A percentile compares a stretch with the other conserved stretches of the same genome.
Conservation (phyloP, 2,797 vertebrate genomes). For the Lacerta bilineata region DNA sequence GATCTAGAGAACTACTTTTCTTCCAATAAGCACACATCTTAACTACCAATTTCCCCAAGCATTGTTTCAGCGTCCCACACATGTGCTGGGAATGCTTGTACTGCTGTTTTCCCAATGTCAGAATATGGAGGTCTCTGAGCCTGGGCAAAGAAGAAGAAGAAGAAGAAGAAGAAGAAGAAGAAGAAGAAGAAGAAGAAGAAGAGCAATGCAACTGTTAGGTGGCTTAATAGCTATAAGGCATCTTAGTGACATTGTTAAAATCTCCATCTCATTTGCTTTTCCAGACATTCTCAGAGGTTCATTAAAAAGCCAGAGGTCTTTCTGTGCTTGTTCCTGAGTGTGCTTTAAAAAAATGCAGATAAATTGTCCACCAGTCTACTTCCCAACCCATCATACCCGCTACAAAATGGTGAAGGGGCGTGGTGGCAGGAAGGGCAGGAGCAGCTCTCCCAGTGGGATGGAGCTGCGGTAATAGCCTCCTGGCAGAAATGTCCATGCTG, state of each 20-base stretch:
- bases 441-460: too few relatives aligned
- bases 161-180: too few relatives aligned
- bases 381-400: too few relatives aligned
- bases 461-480: too few relatives aligned
- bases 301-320: too few relatives aligned
- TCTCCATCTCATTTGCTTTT: background rate
- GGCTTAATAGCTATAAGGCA: background rate
- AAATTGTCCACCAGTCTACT: too few relatives aligned
- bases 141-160: background rate
- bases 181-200: too few relatives aligned
- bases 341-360: too few relatives aligned
- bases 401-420: background rate
- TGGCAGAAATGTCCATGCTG: too few relatives aligned
- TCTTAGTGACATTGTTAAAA: background rate
- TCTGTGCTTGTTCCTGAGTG: too few relatives aligned
- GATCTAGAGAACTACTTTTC: background rate
- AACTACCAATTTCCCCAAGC: background rate
- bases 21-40: background rate
- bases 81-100: background rate
- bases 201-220: background rate
- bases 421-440: background rate
- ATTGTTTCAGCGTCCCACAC: background rate
- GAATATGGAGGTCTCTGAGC: background rate
- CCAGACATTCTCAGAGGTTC: too few relatives aligned
- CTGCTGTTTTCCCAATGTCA: background rate